phyloP scores from a whole-genome alignment of 2,888 invertebrate genomes.

The Philaethria dido region DNA sequence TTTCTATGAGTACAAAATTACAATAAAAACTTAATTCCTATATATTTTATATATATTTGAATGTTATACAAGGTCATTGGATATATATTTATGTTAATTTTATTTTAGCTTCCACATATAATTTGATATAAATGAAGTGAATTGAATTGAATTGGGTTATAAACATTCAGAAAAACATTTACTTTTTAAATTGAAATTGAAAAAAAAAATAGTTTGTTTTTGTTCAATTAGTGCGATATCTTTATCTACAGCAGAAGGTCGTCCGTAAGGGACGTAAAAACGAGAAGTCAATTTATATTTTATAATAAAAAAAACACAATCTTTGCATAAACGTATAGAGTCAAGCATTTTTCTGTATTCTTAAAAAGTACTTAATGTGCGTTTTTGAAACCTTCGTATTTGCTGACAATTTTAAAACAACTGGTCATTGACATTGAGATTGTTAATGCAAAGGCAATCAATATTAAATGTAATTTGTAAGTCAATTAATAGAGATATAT shows the following conservation, averaged over 20 bases:
- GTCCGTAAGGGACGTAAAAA: neutral
- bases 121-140: too few species aligned
- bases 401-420: neutral
- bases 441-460: neutral
- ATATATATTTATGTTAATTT: neutral
- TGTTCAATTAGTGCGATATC: neutral
- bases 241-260: neutral
- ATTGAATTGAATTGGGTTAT: too few species aligned
- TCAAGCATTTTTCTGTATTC: neutral
- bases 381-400: conserved; percentile 9
- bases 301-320: neutral
- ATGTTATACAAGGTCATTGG: too few species aligned
- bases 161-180: neutral
- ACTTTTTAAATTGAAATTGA: conserved; percentile 3
- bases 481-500: neutral
- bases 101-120: neutral
- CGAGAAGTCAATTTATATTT: neutral
- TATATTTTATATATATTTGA: too few species aligned
- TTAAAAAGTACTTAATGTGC: neutral
- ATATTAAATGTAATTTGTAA: neutral
- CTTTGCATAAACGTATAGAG: neutral
- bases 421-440: neutral
- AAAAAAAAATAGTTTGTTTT: neutral
- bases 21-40: too few species aligned
- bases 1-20: too few species aligned